A percentile compares a stretch with the other conserved stretches of the same genome.
Conservation (phyloP, 2,797 vertebrate genomes). For the Siniperca obscura region DNA sequence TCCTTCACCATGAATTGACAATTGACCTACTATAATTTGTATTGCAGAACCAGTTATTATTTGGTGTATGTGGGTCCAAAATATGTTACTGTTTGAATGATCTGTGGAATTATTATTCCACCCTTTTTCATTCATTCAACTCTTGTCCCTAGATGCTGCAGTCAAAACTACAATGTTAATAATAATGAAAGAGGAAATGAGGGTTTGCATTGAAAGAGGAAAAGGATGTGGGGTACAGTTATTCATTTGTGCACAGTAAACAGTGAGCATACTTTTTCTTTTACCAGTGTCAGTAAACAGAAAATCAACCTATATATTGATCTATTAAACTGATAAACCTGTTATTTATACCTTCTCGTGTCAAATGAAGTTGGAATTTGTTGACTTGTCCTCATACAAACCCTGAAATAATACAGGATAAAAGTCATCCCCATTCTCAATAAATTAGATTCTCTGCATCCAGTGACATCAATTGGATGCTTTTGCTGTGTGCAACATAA, state of each 20-base stretch:
- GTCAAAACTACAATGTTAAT: slow-evolving; percentile 19
- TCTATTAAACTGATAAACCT: not conserved
- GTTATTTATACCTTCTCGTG: not conserved
- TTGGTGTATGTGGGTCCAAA: not conserved
- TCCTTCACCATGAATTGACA: slow-evolving; percentile 1
- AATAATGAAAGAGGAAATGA: slow-evolving; percentile 11
- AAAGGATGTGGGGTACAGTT: not conserved
- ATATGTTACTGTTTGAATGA: slow-evolving; percentile 2
- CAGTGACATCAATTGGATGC: slow-evolving; percentile 53
- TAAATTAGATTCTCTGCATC: slow-evolving; percentile 57
- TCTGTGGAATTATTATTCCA: not conserved
- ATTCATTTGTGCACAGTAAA: not conserved
- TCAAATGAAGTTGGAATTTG: slow-evolving; percentile 6
- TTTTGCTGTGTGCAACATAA: slow-evolving; percentile 62
- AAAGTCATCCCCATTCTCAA: slow-evolving; percentile 11
- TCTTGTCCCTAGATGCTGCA: not conserved
- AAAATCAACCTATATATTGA: not conserved
- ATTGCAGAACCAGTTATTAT: not conserved
- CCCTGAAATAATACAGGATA: slow-evolving; percentile 15
- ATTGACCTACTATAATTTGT: not conserved
- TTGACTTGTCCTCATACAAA: slow-evolving; percentile 12
- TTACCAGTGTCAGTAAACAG: not conserved
- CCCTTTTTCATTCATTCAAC: not conserved
- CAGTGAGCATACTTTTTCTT: not conserved
- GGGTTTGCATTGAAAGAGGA: slow-evolving; percentile 9